Base-by-base conservation (phyloP, 2,797 vertebrate genomes). In the Pseudopleuronectes americanus region DNA sequence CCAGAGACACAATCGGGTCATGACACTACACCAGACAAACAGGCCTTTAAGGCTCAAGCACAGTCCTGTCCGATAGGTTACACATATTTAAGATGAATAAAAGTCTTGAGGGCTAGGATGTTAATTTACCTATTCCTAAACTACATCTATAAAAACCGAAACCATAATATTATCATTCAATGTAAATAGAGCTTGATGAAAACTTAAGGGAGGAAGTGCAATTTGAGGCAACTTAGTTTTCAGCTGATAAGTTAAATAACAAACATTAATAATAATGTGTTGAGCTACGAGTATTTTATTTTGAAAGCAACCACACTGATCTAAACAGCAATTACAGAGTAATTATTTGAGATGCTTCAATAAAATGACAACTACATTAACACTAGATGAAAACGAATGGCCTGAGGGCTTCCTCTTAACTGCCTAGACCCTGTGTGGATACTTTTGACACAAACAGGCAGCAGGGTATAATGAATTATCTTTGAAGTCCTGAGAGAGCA, bases 371-470 rank as follows among this genome's bases (percentile, higher is more conserved):
- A 45, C 59, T 48, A 68, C 45, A 77, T 64, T 23, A 58, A 16
- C 22, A 17, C 14, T 1, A 0, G 41, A 78, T 31, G 28, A 16
- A 45, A 61, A 58, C 54, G 76, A 67, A 79, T 51, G 23, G 48
- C 59, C 67, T 19, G 13, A 75, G 62, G 72, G 55, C 56, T 81
- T 38, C 47, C 17, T 71, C 52, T n/a, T 43, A 65, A 64, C 33
- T 48, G 69, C 76, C 48, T 31, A 72, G 24, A 73, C 56, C n/a
- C 16, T 10, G 33, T 74, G 66, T 57, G 77, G 58, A 76, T 45
- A 77, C 70, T 12, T 51, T 62, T 67, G 26, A 80, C 49, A 82
- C 23, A 79, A 84, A 77, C 71, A 81, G 56, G 52, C 59, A 84
- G 79, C 45, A 70, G 45, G 54, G 56, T 76, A 76, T 61, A 28